These are phyloP conservation scores for Coregonus ussuriensis DNA, from an alignment of 2,797 vertebrate genomes.

Conservation along the genomic window DNA sequence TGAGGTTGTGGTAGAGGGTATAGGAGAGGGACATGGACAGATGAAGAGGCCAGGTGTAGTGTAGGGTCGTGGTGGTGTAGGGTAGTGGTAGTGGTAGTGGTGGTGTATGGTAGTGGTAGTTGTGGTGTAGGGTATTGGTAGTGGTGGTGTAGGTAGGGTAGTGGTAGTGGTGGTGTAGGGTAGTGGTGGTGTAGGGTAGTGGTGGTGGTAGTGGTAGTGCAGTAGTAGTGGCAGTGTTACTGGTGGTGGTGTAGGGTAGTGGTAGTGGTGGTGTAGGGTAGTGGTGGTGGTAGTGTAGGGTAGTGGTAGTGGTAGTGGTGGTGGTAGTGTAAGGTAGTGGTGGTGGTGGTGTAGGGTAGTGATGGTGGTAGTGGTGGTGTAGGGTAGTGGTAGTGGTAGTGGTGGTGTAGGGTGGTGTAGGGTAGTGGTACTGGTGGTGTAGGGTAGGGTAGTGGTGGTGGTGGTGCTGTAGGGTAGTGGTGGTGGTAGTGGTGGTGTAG, in stretches of 20 bases:
- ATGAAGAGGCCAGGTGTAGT: too few relatives aligned
- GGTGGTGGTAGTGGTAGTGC: not conserved
- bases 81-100: not conserved
- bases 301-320: not conserved
- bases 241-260: not conserved
- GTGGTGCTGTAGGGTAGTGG: too few relatives aligned
- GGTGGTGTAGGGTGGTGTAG: too few relatives aligned
- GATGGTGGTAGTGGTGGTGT: too few relatives aligned
- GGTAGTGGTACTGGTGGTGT: too few relatives aligned
- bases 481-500: too few relatives aligned
- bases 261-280: not conserved
- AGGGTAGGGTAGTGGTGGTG: too few relatives aligned
- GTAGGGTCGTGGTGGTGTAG: not conserved
- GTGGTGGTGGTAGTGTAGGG: not conserved
- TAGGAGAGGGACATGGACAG: too few relatives aligned
- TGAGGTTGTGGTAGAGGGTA: too few relatives aligned
- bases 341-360: too few relatives aligned
- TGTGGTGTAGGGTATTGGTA: not conserved
- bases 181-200: not conserved
- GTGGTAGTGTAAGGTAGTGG: too few relatives aligned
- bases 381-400: too few relatives aligned
- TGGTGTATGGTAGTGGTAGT: not conserved
- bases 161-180: not conserved
- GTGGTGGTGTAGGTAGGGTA: not conserved
- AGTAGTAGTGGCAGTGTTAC: not conserved